Evolutionary conservation across 1,140 invertebrate species (phyloP), one percentile per base, ranked within the genome.

Genomic region (Carcinoscorpius rotundicauda): DNA sequence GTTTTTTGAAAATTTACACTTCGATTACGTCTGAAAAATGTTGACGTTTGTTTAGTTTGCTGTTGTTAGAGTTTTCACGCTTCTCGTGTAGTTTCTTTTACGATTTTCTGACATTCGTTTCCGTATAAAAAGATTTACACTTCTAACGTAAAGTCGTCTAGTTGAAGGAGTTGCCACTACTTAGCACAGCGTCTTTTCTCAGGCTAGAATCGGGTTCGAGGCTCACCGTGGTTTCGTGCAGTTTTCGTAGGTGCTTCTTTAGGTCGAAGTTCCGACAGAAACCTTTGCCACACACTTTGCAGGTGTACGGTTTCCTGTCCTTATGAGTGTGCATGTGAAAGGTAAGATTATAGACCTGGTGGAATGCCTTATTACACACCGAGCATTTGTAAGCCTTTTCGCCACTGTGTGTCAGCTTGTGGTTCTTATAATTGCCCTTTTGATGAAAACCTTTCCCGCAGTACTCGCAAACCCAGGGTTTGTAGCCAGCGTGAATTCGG

Each of bases 251-350:
- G 74, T 98, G 96, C 75, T 98, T 98, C 78, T 99, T 99, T 10
- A 98, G 81, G 75, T 99, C 96, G 72, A 98, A 98, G 78, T 99
- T 99, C 65, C 97, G 80, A 76, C 97, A 99, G 77, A 99, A 99
- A 0, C 96, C 96, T 76, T 98, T 98, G 5, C 88, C 89, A 76
- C 97, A 99, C 50, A 95, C 87, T 61, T 78, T 77, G 74, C 95
- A 98, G 0, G 92, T 94, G 75, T 94, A 98, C 0, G 95, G 95
- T 72, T 98, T 98, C 73, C 93, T 90, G 69, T 98, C 95, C 74
- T 95, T 96, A 77, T 98, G 95, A 1, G 95, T 98, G 78, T 97
- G 93, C 95, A 98, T 98, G 78, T 99, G 97, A 78, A 99, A 98
- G 0, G 94, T 97, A 4, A 99, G 81, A 77, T 99, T 99, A 80